Base-by-base conservation (phyloP, 2,113 vertebrate genomes). In the Eudyptes chrysolophus region DNA sequence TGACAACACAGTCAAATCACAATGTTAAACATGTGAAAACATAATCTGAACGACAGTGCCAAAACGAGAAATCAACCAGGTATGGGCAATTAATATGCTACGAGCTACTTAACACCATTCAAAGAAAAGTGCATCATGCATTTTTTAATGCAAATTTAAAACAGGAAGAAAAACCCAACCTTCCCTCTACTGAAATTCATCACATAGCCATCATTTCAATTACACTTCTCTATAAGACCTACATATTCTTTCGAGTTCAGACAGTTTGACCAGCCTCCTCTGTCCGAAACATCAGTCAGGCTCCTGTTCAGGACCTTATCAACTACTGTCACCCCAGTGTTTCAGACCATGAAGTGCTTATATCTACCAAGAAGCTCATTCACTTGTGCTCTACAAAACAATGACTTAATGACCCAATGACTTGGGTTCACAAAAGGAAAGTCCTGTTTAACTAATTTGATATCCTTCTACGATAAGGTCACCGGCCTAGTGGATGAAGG, bases 21-120 rank as follows among this genome's bases (percentile, higher is more conserved):
- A 68, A 40, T 1, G 19, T 57, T 48, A 61, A 79, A 61, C 26
- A 55, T 10, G 2, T 5, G 11, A 92, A 65, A 84, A 13, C 7
- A 36, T 10, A 66, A 62, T 17, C 20, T 62, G 34, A 68, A 58
- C 8, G 38, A 30, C 44, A 84, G 54, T 7, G 6, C 11, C 27
- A 44, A 65, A 84, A 77, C 2, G 8, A 77, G 30, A 25, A 77
- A 48, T 30, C 44, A 14, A 10, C 5, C 3, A 1, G 0, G 0
- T 26, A 30, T 1, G 20, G 25, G 14, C 20, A 61, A 51, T 29
- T 52, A 66, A 74, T 27, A 82, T 0, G 7, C 69, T 46, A 55
- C 0, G 1, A 78, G 27, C 21, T 48, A 65, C 49, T 38, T 24
- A 54, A 72, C 10, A 84, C 8, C 14, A 42, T 34, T 65, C 36